Evolutionary conservation across 2,113 vertebrate genomes (phyloP).

Genomic region (Gymnocephalus cernua): DNA sequence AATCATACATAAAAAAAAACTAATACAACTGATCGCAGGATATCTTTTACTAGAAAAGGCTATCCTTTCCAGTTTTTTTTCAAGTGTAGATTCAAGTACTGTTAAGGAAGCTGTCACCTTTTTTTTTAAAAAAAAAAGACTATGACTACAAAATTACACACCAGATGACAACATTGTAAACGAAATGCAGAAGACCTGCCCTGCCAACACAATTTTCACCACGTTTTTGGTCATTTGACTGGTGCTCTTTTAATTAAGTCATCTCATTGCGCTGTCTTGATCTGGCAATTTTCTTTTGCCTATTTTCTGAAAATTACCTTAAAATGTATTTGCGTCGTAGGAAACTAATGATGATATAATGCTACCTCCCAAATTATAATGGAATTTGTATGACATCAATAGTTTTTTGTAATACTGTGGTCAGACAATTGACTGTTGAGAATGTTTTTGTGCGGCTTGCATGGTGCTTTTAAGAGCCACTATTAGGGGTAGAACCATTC

Average conservation of each 20-base stretch:
- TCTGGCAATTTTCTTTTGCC: not conserved
- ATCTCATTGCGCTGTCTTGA: not conserved
- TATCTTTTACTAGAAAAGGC: not conserved
- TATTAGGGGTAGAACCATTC: constrained; percentile 9
- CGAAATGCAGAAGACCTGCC: too few species aligned
- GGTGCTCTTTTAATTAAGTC: not conserved
- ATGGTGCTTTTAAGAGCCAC: not conserved
- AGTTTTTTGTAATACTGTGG: not conserved
- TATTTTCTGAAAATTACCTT: too few species aligned
- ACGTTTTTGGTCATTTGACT: too few species aligned
- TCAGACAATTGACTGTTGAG: not conserved
- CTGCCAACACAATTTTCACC: too few species aligned
- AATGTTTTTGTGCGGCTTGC: not conserved
- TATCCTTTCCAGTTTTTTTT: not conserved
- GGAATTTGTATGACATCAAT: not conserved
- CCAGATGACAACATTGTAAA: too few species aligned
- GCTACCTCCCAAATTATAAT: not conserved
- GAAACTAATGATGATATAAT: too few species aligned
- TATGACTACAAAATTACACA: too few species aligned
- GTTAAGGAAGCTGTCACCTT: not conserved
- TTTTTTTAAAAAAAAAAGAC: too few species aligned
- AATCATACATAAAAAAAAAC: too few species aligned
- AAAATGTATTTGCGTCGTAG: too few species aligned
- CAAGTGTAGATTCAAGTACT: not conserved
- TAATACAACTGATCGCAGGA: too few species aligned